Base-by-base conservation (phyloP, 2,888 invertebrate genomes). In the Deilephila porcellus region DNA sequence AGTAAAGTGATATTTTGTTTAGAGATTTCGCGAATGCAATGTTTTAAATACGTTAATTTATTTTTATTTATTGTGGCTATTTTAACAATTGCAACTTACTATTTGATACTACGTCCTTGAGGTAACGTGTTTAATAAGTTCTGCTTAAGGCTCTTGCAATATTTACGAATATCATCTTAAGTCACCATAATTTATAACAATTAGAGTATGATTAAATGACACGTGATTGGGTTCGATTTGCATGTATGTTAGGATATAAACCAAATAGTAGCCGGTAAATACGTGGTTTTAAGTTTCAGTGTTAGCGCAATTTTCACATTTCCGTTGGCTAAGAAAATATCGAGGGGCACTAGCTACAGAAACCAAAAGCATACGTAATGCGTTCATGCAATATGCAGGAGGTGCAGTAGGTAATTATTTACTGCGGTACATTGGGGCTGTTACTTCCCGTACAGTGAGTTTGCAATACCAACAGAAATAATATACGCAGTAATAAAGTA, bases 371-470 rank as follows among this genome's bases (percentile, higher is more conserved):
- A 67, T 67, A 52, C 67, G 67, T 67, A 67, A 67, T 67, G 52
- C 52, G 52, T 52, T 67, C 67, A 67, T 67, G 67, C 52, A 67
- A 67, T 67, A 67, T 67, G 67, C 67, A 67, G 52, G 8, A 67
- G 67, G 25, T 45, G 52, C 67, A 67, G 67, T 25, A 67, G 52
- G 52, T 45, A 45, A 67, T 52, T 67, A 67, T 67, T 67, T 67
- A 67, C 56, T 19, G 56, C 52, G 67, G 52, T 14, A 45, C 67
- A 5, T 25, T 67, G 52, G 20, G 67, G 67, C 45, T 52, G 67
- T 7, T 67, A 67, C 52, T 59, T 34, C 67, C 64, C 20, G 64
- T 64, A 37, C 45, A 64, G 52, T 25, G 52, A 52, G 17, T 20
- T 45, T 17, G 60, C 25, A 29, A 29, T 60, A 60, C 11, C 14